Conservation (phyloP, 2,113 vertebrate genomes). For the Pseudorasbora parva region DNA sequence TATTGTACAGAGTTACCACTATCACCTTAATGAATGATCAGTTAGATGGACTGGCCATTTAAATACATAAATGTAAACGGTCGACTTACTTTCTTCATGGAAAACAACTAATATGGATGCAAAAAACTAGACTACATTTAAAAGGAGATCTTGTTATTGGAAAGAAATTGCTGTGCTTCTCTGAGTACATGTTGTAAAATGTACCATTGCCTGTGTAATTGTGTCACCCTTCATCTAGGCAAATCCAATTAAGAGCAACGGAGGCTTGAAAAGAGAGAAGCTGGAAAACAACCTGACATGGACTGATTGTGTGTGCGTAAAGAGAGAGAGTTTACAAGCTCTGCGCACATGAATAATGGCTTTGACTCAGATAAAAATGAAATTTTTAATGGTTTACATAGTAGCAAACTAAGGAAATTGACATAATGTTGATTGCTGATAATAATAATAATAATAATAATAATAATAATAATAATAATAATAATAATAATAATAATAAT, state of each 20-base stretch:
- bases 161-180: neutral
- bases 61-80: neutral
- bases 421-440: neutral
- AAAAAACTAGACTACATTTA: neutral
- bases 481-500: no score
- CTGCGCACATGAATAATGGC: neutral
- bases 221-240: constrained; percentile 34
- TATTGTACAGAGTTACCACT: no score
- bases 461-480: no score
- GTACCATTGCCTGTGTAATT: constrained; percentile 20
- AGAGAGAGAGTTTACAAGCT: constrained; percentile 13
- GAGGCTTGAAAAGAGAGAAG: constrained; percentile 24
- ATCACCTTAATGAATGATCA: neutral
- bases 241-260: constrained; percentile 58
- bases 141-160: neutral
- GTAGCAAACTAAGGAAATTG: neutral
- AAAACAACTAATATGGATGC: neutral
- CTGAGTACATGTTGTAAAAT: constrained; percentile 40
- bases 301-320: neutral
- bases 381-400: neutral
- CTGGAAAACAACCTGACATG: constrained; percentile 25
- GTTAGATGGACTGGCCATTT: neutral
- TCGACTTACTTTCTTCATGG: no score
- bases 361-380: neutral
- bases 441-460: no score